Conservation (phyloP, 1,140 invertebrate genomes). For the Eumaeus atala region DNA sequence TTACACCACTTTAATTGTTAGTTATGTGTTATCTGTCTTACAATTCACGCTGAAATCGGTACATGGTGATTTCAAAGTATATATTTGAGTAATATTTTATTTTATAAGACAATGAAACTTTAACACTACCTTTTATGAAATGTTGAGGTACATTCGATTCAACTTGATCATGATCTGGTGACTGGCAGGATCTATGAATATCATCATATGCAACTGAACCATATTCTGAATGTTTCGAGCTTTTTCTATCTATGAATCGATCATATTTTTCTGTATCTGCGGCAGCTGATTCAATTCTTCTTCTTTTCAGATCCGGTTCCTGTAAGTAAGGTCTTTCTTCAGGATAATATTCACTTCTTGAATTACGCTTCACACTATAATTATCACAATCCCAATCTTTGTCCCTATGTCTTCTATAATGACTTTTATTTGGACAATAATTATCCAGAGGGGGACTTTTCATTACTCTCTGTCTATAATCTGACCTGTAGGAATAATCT, state of each 20-base stretch:
- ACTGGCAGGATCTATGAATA: slow-evolving; percentile 32
- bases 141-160: slow-evolving; percentile 26
- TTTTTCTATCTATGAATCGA: slow-evolving; percentile 2
- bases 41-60: too few species aligned
- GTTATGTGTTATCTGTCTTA: too few species aligned
- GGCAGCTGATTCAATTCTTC: slow-evolving; percentile 28
- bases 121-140: slow-evolving; percentile 37
- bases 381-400: slow-evolving; percentile 28
- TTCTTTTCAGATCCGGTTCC: slow-evolving; percentile 35
- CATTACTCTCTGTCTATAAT: slow-evolving; percentile 20
- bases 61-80: too few species aligned
- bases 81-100: too few species aligned
- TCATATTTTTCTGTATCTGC: slow-evolving; percentile 6
- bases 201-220: slow-evolving; percentile 6
- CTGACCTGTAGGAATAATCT: slow-evolving; percentile 11
- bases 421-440: slow-evolving; percentile 30
- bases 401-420: slow-evolving; percentile 26
- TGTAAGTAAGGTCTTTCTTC: slow-evolving; percentile 26
- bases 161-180: slow-evolving; percentile 38
- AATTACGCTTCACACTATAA: slow-evolving; percentile 7
- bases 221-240: background rate
- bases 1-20: too few species aligned
- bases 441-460: slow-evolving; percentile 39
- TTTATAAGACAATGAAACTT: too few species aligned
- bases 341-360: slow-evolving; percentile 16